phyloP scores from a whole-genome alignment of 2,797 vertebrate genomes.

The Pseudotriccus pelzelni region DNA sequence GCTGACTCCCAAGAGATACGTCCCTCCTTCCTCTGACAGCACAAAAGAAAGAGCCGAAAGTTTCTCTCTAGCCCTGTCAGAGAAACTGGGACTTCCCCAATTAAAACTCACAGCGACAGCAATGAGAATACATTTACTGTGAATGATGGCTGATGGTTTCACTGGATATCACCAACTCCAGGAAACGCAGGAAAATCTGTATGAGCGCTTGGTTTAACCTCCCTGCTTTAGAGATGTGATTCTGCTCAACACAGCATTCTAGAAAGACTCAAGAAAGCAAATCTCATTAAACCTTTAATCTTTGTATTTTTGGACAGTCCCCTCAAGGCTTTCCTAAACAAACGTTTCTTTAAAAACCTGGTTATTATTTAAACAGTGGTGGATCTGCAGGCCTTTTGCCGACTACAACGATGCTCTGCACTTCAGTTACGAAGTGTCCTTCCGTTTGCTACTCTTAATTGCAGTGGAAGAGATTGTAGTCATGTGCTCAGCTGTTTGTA shows the following conservation, averaged over 20 bases:
- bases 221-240: background rate
- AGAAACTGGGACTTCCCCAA: background rate
- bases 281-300: background rate
- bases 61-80: background rate
- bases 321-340: background rate
- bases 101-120: background rate
- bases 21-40: background rate
- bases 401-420: background rate
- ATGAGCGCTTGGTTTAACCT: background rate
- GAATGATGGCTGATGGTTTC: background rate
- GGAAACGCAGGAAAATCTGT: background rate
- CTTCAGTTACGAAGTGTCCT: background rate
- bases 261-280: background rate
- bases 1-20: background rate
- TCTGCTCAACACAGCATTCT: background rate
- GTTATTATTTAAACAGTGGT: background rate
- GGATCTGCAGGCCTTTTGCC: background rate
- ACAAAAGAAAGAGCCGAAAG: background rate
- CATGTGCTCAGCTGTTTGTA: background rate
- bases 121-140: background rate
- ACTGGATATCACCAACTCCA: background rate
- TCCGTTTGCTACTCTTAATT: background rate
- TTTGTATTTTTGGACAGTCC: background rate
- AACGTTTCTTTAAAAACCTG: background rate
- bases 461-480: rapidly evolving